Evolutionary conservation across 2,888 invertebrate genomes (phyloP).

Genomic region (Leptinotarsa tumamoca): DNA sequence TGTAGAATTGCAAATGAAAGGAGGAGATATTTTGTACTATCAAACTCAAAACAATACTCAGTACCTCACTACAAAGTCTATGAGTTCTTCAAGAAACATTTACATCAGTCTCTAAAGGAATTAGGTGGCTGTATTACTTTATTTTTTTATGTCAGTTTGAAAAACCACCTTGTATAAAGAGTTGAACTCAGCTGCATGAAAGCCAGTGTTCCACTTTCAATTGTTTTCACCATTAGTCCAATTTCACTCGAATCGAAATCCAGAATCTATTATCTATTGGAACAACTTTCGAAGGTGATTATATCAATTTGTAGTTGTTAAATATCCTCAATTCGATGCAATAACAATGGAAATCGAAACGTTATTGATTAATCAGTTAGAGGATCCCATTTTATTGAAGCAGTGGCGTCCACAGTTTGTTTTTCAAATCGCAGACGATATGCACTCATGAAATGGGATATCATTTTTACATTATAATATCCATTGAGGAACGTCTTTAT

Average conservation of each 20-base stretch:
- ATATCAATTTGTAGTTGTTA: neutral
- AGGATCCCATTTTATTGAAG: neutral
- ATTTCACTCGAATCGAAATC: neutral
- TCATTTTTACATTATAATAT: too few relatives aligned
- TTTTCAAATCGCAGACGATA: neutral
- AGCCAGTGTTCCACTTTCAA: constrained; percentile 5
- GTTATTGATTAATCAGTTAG: neutral
- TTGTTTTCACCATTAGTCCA: constrained; percentile 8
- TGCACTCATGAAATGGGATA: too few relatives aligned
- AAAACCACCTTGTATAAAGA: neutral
- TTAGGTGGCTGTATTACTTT: too few relatives aligned
- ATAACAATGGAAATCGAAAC: constrained; percentile 2
- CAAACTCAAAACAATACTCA: too few relatives aligned
- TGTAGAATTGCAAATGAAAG: too few relatives aligned
- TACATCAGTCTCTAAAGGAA: too few relatives aligned
- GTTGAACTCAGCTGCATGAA: neutral
- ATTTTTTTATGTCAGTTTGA: neutral
- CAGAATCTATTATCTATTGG: constrained; percentile 2
- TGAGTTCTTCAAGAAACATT: too few relatives aligned
- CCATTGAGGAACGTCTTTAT: too few relatives aligned
- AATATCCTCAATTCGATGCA: constrained; percentile 12
- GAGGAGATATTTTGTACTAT: too few relatives aligned
- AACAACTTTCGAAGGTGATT: constrained; percentile 3
- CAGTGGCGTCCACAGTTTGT: neutral
- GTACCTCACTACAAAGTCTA: too few relatives aligned